Percentiles rank a stretch among this genome's conserved stretches.
Evolutionary conservation across 1,140 invertebrate genomes (phyloP).

Genomic region (Caenorhabditis elegans): WBcel235 BX284605.5:7080001-7080500

Average conservation of each 20-base stretch:
- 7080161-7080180: neutral
- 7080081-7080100: neutral
- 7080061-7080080: slow-evolving; percentile 36
- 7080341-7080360: neutral
- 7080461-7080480: neutral
- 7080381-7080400: slow-evolving; percentile 30
- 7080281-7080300: neutral
- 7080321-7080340: slow-evolving; percentile 21
- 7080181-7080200: slow-evolving; percentile 21
- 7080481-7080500: neutral
- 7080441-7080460: neutral
- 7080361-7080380: neutral
- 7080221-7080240: slow-evolving; percentile 25
- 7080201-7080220: slow-evolving; percentile 31
- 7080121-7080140: slow-evolving; percentile 46
- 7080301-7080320: neutral
- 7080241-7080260: slow-evolving; percentile 17
- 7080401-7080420: slow-evolving; percentile 10
- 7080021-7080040: slow-evolving; percentile 36
- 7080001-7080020: slow-evolving; percentile 39
- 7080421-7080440: slow-evolving; percentile 27
- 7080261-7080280: neutral
- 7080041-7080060: slow-evolving; percentile 41
- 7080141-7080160: slow-evolving; percentile 18
- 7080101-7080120: slow-evolving; percentile 21